phyloP scores from a whole-genome alignment of 1,140 invertebrate genomes.

The Drosophila insularis region DNA sequence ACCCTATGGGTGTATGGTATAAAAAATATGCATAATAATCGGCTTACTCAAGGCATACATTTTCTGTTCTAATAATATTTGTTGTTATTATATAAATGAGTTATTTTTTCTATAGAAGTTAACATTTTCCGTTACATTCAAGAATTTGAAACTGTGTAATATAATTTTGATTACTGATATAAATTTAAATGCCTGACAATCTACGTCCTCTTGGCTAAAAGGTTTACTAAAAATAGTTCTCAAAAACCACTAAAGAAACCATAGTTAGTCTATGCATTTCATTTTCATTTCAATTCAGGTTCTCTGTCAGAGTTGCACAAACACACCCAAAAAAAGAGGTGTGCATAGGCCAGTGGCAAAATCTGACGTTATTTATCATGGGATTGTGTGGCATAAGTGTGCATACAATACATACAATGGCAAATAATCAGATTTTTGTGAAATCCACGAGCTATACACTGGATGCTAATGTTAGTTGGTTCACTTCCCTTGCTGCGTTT shows the following conservation, averaged over 20 bases:
- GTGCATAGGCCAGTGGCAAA: conserved; percentile 15
- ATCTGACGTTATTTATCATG: background rate
- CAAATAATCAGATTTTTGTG: conserved; percentile 74
- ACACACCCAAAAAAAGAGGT: background rate
- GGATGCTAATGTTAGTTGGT: conserved; percentile 69
- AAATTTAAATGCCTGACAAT: too few relatives aligned
- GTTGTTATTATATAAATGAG: too few relatives aligned
- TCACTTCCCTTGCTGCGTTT: background rate
- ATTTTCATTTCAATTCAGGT: conserved; percentile 13
- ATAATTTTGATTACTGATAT: too few relatives aligned
- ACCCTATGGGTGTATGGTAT: too few relatives aligned
- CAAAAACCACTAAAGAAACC: background rate
- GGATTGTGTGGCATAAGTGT: conserved; percentile 9
- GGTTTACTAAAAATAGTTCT: too few relatives aligned
- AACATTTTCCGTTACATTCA: too few relatives aligned
- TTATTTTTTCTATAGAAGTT: too few relatives aligned
- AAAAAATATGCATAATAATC: background rate
- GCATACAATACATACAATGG: conserved; percentile 31
- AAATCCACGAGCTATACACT: conserved; percentile 37
- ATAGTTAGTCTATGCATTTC: background rate
- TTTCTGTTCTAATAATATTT: background rate
- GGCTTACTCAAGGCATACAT: background rate
- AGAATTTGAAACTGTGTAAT: too few relatives aligned
- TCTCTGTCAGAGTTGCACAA: background rate
- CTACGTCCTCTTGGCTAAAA: too few relatives aligned